These are phyloP conservation scores for Melanerpes aurifrons DNA, from an alignment of 2,113 vertebrate genomes.

Conservation along the genomic window DNA sequence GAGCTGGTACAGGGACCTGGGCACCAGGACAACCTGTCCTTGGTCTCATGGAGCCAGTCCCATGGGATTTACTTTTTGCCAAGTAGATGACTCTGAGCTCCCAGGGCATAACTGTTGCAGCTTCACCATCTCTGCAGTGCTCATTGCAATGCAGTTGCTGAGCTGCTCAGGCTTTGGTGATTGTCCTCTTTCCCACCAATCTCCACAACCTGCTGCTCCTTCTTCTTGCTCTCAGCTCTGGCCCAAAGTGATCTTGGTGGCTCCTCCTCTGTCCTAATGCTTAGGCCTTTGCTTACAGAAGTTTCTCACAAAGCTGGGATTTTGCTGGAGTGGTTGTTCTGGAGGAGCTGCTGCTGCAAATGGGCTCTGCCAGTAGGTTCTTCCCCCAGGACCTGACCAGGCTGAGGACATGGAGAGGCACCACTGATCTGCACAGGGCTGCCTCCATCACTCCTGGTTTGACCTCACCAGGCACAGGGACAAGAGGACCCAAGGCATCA, in stretches of 20 bases:
- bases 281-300: not conserved
- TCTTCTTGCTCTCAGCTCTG: not conserved
- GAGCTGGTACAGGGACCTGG: not conserved
- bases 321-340: not conserved
- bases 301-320: not conserved
- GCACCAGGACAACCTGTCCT: not conserved
- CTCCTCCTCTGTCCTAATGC: not conserved
- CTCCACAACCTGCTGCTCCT: not conserved
- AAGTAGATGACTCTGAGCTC: not conserved
- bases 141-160: not conserved
- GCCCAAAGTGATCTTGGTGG: not conserved
- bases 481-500: not conserved
- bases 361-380: not conserved
- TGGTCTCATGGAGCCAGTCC: not conserved
- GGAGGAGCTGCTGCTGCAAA: not conserved
- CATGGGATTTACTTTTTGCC: not conserved
- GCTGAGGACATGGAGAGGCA: not conserved
- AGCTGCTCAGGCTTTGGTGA: not conserved
- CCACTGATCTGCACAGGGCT: rapidly evolving
- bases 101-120: not conserved
- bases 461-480: rapidly evolving
- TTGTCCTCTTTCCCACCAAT: not conserved
- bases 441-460: rapidly evolving
- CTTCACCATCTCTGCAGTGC: not conserved
- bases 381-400: rapidly evolving